Base-by-base conservation (phyloP, 2,113 vertebrate genomes). In the Cyanistes caeruleus region DNA sequence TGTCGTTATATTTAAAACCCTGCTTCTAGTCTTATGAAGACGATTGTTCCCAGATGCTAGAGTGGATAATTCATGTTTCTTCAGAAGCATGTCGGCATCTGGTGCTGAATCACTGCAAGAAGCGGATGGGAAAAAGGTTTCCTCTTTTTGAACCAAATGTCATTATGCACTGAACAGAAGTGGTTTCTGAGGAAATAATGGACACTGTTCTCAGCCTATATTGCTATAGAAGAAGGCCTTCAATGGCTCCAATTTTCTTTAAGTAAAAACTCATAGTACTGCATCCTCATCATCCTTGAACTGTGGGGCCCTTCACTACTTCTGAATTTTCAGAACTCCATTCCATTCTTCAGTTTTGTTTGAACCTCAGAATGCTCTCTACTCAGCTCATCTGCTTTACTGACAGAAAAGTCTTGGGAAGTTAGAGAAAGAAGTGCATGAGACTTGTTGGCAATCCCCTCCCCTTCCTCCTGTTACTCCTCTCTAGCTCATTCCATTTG, bases 101-200 rank as follows among this genome's bases (percentile, higher is more conserved):
- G 81, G 69, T 80, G 63, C 33, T 89, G 51, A 95, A 93, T 82
- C 74, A 94, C 58, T 76, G 44, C 43, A 87, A 85, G 49, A 92
- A 89, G 59, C 14, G 76, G 48, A 90, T 37, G 31, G 67, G 60
- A 90, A 67, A 97, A 89, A 59, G 52, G 53, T 37, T 92, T 89
- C 52, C 82, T 72, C 93, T 92, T 94, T 88, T 94, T 90, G 33
- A 91, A 67, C 48, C 55, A 84, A 84, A 86, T 82, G 78, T 49
- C 79, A 85, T 92, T 84, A 93, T 35, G 58, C 59, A 88, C 31
- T 64, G 63, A 82, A 92, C 62, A 89, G 76, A 94, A 67, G 53
- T 78, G 33, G 85, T 70, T 94, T 86, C 72, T 76, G 89, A 91
- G 84, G 70, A 93, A 93, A 91, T 91, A 96, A 92, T 56, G n/a